These are phyloP conservation scores for Cantharis nigra DNA, from an alignment of 2,888 invertebrate genomes.

Conservation along the genomic window DNA sequence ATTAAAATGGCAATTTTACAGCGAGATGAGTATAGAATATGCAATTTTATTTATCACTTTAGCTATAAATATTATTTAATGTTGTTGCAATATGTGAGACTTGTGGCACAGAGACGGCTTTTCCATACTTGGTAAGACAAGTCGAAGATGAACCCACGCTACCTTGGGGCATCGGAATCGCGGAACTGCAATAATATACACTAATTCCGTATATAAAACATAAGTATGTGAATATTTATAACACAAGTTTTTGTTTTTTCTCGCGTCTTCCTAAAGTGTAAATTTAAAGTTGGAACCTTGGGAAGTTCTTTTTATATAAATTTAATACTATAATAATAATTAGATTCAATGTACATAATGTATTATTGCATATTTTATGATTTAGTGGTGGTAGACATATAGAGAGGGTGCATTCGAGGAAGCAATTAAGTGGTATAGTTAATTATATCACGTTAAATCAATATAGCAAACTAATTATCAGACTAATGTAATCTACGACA, in stretches of 20 bases:
- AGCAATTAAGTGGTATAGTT: slow-evolving; percentile 13
- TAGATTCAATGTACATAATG: not conserved
- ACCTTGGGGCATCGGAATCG: slow-evolving; percentile 36
- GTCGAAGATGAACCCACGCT: slow-evolving; percentile 42
- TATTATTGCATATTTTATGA: not conserved
- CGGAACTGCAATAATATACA: slow-evolving; percentile 40
- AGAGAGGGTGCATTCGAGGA: slow-evolving; percentile 1
- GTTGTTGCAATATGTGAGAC: slow-evolving; percentile 48
- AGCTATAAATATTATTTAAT: slow-evolving; percentile 51
- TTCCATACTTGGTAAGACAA: slow-evolving; percentile 49
- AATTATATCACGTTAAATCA: slow-evolving; percentile 20
- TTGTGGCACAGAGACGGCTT: slow-evolving; percentile 43
- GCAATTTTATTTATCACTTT: slow-evolving; percentile 47
- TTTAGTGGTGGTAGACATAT: not conserved
- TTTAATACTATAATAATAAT: no score
- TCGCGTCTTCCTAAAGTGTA: no score
- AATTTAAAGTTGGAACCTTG: no score
- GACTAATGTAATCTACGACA: slow-evolving; percentile 17
- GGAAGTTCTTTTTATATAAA: no score
- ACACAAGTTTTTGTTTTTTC: not conserved
- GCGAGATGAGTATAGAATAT: slow-evolving; percentile 36
- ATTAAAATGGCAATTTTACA: slow-evolving; percentile 33
- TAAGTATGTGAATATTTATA: not conserved
- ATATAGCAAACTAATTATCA: slow-evolving; percentile 23
- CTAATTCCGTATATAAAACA: slow-evolving; percentile 18